phyloP scores from a whole-genome alignment of 2,888 invertebrate genomes.

The Cheilosia soror region DNA sequence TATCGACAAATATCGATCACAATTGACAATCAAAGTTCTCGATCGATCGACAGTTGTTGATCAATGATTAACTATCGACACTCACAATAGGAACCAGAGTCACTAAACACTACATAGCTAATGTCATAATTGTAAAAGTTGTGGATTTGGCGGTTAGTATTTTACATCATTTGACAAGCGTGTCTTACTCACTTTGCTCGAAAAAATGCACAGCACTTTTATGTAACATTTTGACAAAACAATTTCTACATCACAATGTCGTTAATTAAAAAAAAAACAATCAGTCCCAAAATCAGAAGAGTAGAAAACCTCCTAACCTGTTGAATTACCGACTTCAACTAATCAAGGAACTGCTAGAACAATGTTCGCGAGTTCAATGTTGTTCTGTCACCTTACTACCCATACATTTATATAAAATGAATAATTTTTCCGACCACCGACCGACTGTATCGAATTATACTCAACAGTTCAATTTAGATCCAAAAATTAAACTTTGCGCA shows the following conservation, averaged over 20 bases:
- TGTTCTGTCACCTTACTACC: background rate
- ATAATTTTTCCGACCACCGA: conserved; percentile 28
- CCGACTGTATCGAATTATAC: conserved; percentile 4
- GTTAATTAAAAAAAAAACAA: background rate
- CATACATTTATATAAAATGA: conserved; percentile 43
- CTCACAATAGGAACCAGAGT: too few species aligned
- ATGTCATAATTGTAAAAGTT: too few species aligned
- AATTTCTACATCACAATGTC: background rate
- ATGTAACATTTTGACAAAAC: too few species aligned
- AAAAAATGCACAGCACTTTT: too few species aligned
- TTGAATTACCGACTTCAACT: conserved; percentile 26
- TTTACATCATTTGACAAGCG: too few species aligned
- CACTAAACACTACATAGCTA: too few species aligned
- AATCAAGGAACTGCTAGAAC: conserved; percentile 1
- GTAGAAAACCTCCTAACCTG: background rate
- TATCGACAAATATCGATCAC: too few species aligned
- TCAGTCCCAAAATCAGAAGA: background rate
- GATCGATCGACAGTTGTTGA: too few species aligned
- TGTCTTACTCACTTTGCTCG: too few species aligned
- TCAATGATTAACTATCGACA: too few species aligned
- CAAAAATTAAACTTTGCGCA: conserved; percentile 34
- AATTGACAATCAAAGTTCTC: too few species aligned
- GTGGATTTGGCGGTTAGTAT: too few species aligned
- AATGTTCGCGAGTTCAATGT: background rate
- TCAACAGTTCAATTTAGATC: conserved; percentile 35